These are phyloP conservation scores for Montipora sp. DNA, from an alignment of 64 coral and sea anemone genomes.

Conservation along the genomic window DNA sequence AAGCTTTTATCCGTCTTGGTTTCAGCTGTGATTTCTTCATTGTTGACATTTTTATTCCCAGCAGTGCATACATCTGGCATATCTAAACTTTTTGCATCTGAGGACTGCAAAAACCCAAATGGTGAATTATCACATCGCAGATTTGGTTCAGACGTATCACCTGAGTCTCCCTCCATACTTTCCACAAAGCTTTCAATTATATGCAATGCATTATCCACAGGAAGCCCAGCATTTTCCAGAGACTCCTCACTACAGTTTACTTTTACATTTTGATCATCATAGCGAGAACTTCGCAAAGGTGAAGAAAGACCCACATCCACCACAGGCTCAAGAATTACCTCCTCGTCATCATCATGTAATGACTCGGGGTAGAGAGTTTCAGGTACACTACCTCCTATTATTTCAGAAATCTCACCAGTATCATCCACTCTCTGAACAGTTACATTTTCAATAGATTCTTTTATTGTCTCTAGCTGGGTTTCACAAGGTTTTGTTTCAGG, in stretches of 20 bases:
- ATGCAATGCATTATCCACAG: slow-evolving; percentile 39
- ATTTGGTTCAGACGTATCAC: neutral
- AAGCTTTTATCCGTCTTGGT: neutral
- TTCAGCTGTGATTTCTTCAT: neutral
- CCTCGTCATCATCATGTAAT: neutral
- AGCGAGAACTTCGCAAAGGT: neutral
- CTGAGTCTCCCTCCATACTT: slow-evolving; percentile 31
- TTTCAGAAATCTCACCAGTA: slow-evolving; percentile 16
- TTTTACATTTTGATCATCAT: slow-evolving; percentile 1
- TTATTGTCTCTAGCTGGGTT: neutral
- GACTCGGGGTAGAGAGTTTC: neutral
- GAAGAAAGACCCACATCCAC: neutral
- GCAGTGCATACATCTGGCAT: neutral
- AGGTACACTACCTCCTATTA: neutral
- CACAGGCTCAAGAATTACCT: neutral
- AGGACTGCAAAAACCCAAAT: slow-evolving; percentile 3
- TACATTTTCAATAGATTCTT: slow-evolving; percentile 51
- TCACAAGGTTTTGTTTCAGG: neutral
- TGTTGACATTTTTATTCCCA: neutral
- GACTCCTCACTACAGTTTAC: neutral
- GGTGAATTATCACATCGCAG: neutral
- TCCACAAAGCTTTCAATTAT: slow-evolving; percentile 52
- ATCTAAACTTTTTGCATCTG: neutral
- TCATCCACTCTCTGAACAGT: slow-evolving; percentile 40
- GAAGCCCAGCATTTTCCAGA: slow-evolving; percentile 8